Percentiles rank a stretch among this genome's conserved stretches.
These are phyloP conservation scores for Salmo trutta DNA, from an alignment of 2,797 vertebrate species.

Conservation along the genomic window DNA sequence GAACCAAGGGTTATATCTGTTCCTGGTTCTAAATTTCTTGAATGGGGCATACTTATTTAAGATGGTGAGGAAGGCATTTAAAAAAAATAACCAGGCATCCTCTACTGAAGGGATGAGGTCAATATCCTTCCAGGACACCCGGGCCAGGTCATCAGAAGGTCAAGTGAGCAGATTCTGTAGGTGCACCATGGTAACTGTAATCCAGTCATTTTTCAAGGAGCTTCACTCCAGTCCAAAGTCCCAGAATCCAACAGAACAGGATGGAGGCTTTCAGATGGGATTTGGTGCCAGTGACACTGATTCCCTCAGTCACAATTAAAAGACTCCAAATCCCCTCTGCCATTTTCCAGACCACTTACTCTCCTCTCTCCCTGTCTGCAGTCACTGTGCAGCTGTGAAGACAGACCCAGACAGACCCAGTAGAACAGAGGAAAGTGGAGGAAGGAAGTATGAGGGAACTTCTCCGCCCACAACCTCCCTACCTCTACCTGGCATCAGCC, in stretches of 20 bases:
- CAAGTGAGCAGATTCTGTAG: neutral
- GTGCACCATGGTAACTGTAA: neutral
- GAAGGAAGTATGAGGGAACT: neutral
- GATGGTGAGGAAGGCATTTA: no score
- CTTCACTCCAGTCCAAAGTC: neutral
- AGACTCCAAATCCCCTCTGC: neutral
- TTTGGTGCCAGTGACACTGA: neutral
- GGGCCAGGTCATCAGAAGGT: neutral
- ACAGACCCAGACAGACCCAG: neutral
- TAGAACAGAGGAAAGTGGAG: neutral
- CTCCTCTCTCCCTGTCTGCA: neutral
- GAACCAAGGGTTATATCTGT: no score
- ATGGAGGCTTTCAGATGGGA: slow-evolving; percentile 2
- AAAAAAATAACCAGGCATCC: no score
- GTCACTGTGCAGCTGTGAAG: neutral
- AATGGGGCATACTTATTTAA: no score
- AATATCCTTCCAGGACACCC: no score
- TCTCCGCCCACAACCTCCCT: no score
- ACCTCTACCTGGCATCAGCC: neutral
- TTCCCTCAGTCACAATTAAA: neutral
- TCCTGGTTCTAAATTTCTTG: no score
- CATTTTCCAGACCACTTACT: neutral
- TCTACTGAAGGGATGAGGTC: no score
- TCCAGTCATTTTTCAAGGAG: neutral
- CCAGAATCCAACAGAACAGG: neutral